These are phyloP conservation scores for Cataglyphis hispanica DNA, from an alignment of 1,140 invertebrate species.

Conservation along the genomic window DNA sequence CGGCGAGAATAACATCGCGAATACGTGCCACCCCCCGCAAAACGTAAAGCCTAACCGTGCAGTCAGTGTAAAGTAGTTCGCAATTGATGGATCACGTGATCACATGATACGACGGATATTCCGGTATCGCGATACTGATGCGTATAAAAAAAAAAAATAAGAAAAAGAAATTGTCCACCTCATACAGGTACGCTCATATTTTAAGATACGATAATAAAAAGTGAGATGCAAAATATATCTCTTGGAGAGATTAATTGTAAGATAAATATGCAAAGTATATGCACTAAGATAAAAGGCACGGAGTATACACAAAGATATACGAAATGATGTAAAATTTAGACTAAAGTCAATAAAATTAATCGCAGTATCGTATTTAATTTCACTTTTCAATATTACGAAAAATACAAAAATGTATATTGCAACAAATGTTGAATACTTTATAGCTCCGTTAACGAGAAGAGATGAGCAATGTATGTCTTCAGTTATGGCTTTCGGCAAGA, in stretches of 20 bases:
- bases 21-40: constrained; percentile 2
- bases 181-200: neutral
- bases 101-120: neutral
- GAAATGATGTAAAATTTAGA: neutral
- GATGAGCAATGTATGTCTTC: neutral
- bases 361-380: neutral
- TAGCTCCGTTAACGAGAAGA: neutral
- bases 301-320: neutral
- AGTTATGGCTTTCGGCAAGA: neutral
- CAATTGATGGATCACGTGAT: constrained; percentile 3
- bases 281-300: neutral
- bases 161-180: neutral
- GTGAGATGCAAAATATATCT: neutral
- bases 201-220: neutral
- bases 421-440: neutral
- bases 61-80: neutral
- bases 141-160: neutral
- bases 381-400: neutral
- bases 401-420: neutral
- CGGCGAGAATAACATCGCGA: constrained; percentile 23
- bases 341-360: neutral
- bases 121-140: neutral
- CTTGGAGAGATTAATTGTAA: neutral
- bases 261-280: neutral
- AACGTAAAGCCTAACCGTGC: constrained; percentile 12